phyloP scores from a whole-genome alignment of 2,888 invertebrate genomes.

The Metopia argyrocephala region DNA sequence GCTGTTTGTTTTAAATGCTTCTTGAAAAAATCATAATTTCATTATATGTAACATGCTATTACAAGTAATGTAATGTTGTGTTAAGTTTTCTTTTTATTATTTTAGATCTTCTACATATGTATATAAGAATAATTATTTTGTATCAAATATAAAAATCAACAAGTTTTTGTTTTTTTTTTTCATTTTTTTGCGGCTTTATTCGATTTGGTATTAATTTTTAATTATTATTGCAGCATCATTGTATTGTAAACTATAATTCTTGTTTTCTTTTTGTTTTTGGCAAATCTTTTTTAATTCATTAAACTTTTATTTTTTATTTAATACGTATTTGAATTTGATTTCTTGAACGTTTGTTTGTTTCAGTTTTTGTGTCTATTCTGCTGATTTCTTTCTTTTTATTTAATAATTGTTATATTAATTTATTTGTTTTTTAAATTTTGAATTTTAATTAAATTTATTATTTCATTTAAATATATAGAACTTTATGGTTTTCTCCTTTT shows the following conservation, averaged over 20 bases:
- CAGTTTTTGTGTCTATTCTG: slow-evolving; percentile 54
- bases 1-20: slow-evolving; percentile 5
- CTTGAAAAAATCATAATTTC: slow-evolving; percentile 11
- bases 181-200: slow-evolving; percentile 55
- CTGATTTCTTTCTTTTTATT: slow-evolving; percentile 46
- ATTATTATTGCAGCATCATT: slow-evolving; percentile 34
- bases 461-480: slow-evolving; percentile 59
- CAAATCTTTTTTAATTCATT: slow-evolving; percentile 61
- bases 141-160: slow-evolving; percentile 79
- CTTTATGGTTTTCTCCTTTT: neutral
- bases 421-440: slow-evolving; percentile 42
- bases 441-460: slow-evolving; percentile 58
- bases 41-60: slow-evolving; percentile 29
- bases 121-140: slow-evolving; percentile 71
- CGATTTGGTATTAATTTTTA: slow-evolving; percentile 31
- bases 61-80: slow-evolving; percentile 12
- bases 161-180: slow-evolving; percentile 71
- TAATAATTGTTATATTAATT: slow-evolving; percentile 47
- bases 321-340: slow-evolving; percentile 51
- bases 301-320: slow-evolving; percentile 39
- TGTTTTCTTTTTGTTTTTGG: slow-evolving; percentile 32
- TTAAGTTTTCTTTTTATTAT: slow-evolving; percentile 12
- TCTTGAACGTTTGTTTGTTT: slow-evolving; percentile 22
- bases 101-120: slow-evolving; percentile 54
- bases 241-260: slow-evolving; percentile 11